Evolutionary conservation across 2,888 invertebrate species (phyloP).

Genomic region (Trileptium ribeirensis): DNA sequence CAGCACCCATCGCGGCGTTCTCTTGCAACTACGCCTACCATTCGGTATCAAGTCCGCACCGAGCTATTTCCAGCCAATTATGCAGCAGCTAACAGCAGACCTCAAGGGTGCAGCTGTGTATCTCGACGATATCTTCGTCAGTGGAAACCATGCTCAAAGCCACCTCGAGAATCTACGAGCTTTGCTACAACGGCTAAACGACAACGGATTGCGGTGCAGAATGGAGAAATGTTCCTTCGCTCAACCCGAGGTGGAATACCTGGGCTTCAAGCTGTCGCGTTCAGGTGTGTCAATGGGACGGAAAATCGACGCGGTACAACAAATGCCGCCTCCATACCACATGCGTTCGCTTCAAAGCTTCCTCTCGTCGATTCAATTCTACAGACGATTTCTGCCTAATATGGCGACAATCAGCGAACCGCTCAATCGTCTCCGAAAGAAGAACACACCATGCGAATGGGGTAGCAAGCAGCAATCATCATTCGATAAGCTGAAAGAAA

Average conservation of each 20-base stretch:
- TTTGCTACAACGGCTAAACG: neutral
- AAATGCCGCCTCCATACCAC: constrained; percentile 11
- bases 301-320: constrained; percentile 26
- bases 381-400: neutral
- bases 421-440: neutral
- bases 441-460: neutral
- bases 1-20: constrained; percentile 25
- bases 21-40: constrained; percentile 25
- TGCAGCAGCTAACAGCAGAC: constrained; percentile 27
- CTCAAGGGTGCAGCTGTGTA: constrained; percentile 22
- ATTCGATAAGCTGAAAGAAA: neutral
- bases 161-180: neutral
- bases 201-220: constrained; percentile 20
- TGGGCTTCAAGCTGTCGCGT: constrained; percentile 17
- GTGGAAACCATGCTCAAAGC: neutral
- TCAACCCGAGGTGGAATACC: neutral
- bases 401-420: neutral
- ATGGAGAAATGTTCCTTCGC: constrained; percentile 21
- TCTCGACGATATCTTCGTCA: constrained; percentile 21
- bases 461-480: neutral
- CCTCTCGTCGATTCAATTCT: neutral
- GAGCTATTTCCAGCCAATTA: constrained; percentile 26
- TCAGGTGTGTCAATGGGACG: constrained; percentile 19
- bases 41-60: constrained; percentile 22
- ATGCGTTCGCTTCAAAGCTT: neutral